Base-by-base conservation (phyloP, 2,888 invertebrate genomes). In the Hyppa rectilinea region DNA sequence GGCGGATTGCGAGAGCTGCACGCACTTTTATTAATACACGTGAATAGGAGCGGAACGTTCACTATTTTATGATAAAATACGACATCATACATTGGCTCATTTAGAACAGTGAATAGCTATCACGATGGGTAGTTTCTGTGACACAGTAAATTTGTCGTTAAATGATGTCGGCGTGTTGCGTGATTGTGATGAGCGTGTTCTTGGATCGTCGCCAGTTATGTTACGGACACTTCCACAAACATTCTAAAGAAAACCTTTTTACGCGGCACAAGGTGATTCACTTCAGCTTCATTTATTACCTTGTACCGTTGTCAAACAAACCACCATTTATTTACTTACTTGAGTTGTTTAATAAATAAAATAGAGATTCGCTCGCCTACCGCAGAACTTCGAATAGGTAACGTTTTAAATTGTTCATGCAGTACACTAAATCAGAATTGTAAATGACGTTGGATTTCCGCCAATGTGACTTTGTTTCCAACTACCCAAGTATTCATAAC, bases 391-490 rank as follows among this genome's bases (percentile, higher is more conserved):
- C 71, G 80, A 84, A 87, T 84, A n/a, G n/a, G n/a, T n/a, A 86
- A 89, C 86, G 85, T 90, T 91, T 90, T 87, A 89, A 92, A 92
- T 91, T 89, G 91, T 88, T 90, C 89, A 88, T 92, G 90, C 92
- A 87, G 90, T 90, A 79, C 85, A 90, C 88, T 92, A 91, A 93
- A 93, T 92, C 91, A 91, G 90, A 92, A 92, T 91, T 92, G 91
- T 92, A 92, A 92, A 92, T 91, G 91, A 89, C 87, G 87, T 93
- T 95, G 94, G 94, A 93, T 91, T 89, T 88, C 89, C 88, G 94
- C 95, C 95, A 95, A 94, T 88, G 90, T 89, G 91, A 92, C 90
- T 93, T 91, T 92, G 92, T 93, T 91, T 89, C 89, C 90, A 90
- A 92, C 89, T 89, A 90, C 87, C 83, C 85, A 84, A 87, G 87